Conservation (phyloP, 2,113 vertebrate genomes). For the Eulacestoma nigropectus region DNA sequence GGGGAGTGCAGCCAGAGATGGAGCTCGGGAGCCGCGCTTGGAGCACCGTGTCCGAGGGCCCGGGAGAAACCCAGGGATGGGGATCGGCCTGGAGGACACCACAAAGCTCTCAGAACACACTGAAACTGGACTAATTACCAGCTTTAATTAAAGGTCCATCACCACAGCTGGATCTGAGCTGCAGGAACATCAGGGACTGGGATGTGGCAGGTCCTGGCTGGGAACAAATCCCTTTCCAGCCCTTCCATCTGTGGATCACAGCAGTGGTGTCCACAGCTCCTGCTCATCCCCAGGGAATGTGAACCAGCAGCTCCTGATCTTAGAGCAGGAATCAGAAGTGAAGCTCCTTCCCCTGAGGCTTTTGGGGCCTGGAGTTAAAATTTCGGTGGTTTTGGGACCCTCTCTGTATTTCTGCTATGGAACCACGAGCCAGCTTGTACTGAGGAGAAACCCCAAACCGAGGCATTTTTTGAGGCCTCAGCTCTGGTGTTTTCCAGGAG, state of each 20-base stretch:
- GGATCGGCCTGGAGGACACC: background rate
- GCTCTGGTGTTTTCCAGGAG: background rate
- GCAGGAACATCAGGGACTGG: background rate
- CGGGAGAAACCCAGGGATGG: background rate
- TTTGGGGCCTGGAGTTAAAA: background rate
- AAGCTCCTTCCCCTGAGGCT: background rate
- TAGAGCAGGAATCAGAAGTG: accelerated
- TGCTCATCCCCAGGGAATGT: background rate
- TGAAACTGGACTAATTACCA: accelerated
- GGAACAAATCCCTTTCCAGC: background rate
- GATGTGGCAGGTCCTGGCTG: accelerated
- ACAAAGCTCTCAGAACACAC: background rate
- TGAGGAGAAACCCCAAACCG: background rate
- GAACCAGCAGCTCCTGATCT: background rate
- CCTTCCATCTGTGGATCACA: background rate
- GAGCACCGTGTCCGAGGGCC: background rate
- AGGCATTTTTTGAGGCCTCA: background rate
- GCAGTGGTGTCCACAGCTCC: accelerated
- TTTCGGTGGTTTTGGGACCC: background rate
- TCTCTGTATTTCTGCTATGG: background rate
- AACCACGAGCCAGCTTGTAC: accelerated
- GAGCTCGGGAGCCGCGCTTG: background rate
- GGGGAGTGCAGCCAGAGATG: accelerated
- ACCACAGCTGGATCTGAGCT: background rate
- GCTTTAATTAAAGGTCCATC: background rate